Percentiles rank a stretch among this genome's conserved stretches.
Evolutionary conservation across 2,888 invertebrate genomes (phyloP).

Genomic region (Nemotelus nigrinus): DNA sequence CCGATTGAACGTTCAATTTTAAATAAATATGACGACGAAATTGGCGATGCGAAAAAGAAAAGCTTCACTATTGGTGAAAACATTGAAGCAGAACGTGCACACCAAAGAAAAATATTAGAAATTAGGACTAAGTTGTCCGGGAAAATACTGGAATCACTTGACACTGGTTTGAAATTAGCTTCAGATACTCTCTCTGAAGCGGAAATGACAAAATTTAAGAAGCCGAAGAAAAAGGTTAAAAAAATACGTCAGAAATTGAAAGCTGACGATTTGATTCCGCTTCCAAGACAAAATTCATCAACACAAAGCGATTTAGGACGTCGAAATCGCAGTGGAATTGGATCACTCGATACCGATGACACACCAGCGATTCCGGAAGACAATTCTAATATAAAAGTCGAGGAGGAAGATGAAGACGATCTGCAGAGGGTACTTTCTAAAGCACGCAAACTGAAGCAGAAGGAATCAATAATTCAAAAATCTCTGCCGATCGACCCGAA

Average conservation of each 20-base stretch:
- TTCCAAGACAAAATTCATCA: conserved; percentile 57
- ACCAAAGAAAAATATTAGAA: conserved; percentile 63
- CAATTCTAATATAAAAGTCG: conserved; percentile 67
- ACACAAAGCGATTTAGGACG: conserved; percentile 59
- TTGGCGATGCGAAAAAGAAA: conserved; percentile 75
- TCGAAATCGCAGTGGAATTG: conserved; percentile 62
- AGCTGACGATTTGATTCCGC: conserved; percentile 76
- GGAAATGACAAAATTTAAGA: conserved; percentile 90
- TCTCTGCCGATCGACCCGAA: conserved; percentile 62
- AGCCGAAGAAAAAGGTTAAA: conserved; percentile 80
- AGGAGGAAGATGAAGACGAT: conserved; percentile 76
- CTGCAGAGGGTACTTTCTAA: conserved; percentile 78
- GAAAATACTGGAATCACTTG: conserved; percentile 79
- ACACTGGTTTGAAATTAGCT: conserved; percentile 75
- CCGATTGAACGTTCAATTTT: conserved; percentile 76
- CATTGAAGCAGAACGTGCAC: conserved; percentile 68
- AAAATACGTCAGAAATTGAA: conserved; percentile 76
- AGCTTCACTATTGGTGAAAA: conserved; percentile 82
- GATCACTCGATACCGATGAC: conserved; percentile 72
- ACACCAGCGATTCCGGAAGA: conserved; percentile 66
- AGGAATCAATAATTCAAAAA: conserved; percentile 62
- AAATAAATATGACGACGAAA: conserved; percentile 94
- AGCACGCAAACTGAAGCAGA: conserved; percentile 74
- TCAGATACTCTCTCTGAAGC: conserved; percentile 88
- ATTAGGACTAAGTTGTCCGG: conserved; percentile 71